Base-by-base conservation (phyloP, 2,113 vertebrate species). In the Bolborhynchus lineola region DNA sequence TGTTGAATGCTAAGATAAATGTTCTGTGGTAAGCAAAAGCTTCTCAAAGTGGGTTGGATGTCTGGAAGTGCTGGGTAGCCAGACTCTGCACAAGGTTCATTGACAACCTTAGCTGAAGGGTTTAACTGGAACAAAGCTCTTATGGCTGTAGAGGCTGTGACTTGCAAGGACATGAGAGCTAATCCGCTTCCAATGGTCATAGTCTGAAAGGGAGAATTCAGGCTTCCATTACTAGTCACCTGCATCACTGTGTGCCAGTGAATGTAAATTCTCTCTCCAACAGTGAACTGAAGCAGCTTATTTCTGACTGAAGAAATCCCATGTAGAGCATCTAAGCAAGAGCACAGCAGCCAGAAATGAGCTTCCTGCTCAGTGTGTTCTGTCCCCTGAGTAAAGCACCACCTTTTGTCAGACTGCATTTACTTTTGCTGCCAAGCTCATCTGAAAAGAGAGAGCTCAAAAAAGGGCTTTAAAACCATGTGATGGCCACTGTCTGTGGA, bases 361-460 rank as follows among this genome's bases (percentile, higher is more conserved):
- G 84, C 79, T 80, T 55, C 46, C 41, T 53, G 70, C 81, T 69
- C 71, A 8, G 47, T 47, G 63, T 57, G 65, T 86, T 80, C 41
- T 31, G 28, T 35, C 50, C 19, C 53, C 59, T 53, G 28, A 65
- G 44, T 65, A 65, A 95, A 90, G 77, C 82, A 77, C 23, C 72
- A 93, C 59, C 53, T 85, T 72, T 74, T 64, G 57, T 80, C 78
- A 65, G 37, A 47, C 50, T 70, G 55, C 31, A 39, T 67, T 94
- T 63, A 35, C 50, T 88, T 92, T 60, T 90, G 55, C 55, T 49
- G 42, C 74, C 82, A 93, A 86, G 29, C 49, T 88, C 37, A 57
- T 86, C 64, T 94, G 71, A 92, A 93, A 90, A 90, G 86, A 82
- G 53, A 87, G 20, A 44, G 60, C 65, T 92, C 78, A 91, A 90